phyloP scores from a whole-genome alignment of 2,888 invertebrate species.

The Pollenia amentaria region DNA sequence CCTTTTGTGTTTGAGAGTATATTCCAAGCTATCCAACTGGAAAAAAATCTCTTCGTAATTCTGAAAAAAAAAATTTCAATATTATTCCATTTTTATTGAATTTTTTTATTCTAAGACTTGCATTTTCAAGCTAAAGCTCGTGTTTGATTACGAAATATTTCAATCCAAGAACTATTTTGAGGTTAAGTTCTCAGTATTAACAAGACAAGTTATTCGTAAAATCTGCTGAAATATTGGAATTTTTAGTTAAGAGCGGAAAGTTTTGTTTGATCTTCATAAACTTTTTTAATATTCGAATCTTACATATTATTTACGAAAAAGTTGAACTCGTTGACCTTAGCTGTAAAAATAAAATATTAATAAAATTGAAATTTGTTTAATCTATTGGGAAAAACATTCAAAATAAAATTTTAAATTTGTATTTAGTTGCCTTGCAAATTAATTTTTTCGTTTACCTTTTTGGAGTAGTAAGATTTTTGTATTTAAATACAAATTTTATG shows the following conservation, averaged over 20 bases:
- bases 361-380: no score
- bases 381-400: no score
- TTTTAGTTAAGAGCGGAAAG: background rate
- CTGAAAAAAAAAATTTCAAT: background rate
- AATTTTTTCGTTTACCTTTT: no score
- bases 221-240: background rate
- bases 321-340: background rate
- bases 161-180: background rate
- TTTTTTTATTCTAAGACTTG: background rate
- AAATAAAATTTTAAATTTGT: no score
- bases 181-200: background rate
- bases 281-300: background rate
- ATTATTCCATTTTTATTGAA: background rate
- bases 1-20: no score
- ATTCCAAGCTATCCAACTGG: no score
- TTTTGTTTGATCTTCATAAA: background rate
- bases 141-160: no score
- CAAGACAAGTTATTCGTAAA: conserved; percentile 7
- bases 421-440: no score
- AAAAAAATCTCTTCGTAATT: background rate
- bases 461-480: no score
- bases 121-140: conserved; percentile 18
- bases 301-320: background rate
- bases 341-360: no score
- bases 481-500: no score